Percentiles rank a stretch among this genome's conserved stretches.
Conservation (phyloP, 2,797 vertebrate genomes). For the Aulostomus chinensis region DNA sequence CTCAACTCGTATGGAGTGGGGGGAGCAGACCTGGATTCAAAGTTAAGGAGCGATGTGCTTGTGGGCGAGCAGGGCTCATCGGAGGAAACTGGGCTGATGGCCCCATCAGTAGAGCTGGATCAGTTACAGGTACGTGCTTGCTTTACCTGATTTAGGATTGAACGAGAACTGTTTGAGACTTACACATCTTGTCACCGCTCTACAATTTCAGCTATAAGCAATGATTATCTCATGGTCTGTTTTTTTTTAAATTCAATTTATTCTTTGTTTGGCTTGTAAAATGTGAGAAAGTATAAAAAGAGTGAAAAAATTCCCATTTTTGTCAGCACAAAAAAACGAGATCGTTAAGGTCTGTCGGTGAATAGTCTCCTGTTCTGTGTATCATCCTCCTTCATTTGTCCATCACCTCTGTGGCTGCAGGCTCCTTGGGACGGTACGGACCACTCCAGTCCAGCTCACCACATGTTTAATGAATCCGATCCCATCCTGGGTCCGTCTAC, state of each 20-base stretch:
- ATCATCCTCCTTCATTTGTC: not conserved
- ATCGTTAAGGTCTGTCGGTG: too few species aligned
- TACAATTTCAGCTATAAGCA: too few species aligned
- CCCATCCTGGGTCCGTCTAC: conserved; percentile 78
- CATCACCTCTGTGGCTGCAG: conserved; percentile 38
- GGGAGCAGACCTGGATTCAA: conserved; percentile 70
- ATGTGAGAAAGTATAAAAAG: too few species aligned
- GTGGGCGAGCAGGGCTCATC: conserved; percentile 83
- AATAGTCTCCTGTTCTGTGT: too few species aligned
- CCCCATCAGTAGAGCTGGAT: conserved; percentile 80
- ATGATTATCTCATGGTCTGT: too few species aligned
- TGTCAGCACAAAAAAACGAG: too few species aligned
- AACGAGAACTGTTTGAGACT: too few species aligned
- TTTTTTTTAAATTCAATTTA: too few species aligned
- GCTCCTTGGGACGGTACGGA: conserved; percentile 81
- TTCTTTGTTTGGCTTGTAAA: too few species aligned
- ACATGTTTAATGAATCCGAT: conserved; percentile 84
- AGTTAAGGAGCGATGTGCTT: conserved; percentile 79
- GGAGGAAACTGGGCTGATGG: conserved; percentile 82
- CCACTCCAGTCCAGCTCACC: conserved; percentile 77
- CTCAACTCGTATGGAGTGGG: conserved; percentile 82
- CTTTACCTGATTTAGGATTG: too few species aligned
- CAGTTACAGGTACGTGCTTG: conserved; percentile 77
- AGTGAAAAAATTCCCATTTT: too few species aligned
- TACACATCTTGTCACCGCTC: too few species aligned